Evolutionary conservation across 2,888 invertebrate genomes (phyloP).

Genomic region (Aphodius granarius): DNA sequence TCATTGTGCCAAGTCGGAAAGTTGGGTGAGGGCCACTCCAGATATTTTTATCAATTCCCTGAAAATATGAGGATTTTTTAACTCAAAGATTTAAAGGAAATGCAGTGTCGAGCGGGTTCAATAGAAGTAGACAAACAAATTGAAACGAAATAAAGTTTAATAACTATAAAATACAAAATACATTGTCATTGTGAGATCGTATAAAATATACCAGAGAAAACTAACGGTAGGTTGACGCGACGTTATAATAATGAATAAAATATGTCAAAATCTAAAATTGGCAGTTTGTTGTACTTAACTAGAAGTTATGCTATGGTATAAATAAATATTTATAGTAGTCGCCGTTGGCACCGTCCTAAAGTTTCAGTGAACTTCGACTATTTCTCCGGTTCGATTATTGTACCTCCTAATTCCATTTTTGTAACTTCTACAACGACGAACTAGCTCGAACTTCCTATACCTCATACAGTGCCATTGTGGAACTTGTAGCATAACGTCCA

Average conservation of each 20-base stretch:
- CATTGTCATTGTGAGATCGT: too few relatives aligned
- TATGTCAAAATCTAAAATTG: slow-evolving; percentile 11
- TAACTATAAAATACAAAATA: too few relatives aligned
- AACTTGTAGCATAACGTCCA: slow-evolving; percentile 74
- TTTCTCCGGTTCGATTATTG: slow-evolving; percentile 20
- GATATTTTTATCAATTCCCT: too few relatives aligned
- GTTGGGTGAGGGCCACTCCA: too few relatives aligned
- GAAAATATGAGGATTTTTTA: too few relatives aligned
- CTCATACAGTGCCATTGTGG: slow-evolving; percentile 86
- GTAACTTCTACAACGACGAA: slow-evolving; percentile 77
- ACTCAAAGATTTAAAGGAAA: too few relatives aligned
- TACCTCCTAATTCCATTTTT: slow-evolving; percentile 54
- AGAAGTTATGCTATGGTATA: not conserved
- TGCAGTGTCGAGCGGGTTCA: too few relatives aligned
- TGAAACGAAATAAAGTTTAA: too few relatives aligned
- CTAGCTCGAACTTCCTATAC: slow-evolving; percentile 77
- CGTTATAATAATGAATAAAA: slow-evolving; percentile 13
- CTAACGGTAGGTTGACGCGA: too few relatives aligned
- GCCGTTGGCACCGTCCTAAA: not conserved
- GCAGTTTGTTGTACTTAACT: not conserved
- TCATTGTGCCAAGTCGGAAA: too few relatives aligned
- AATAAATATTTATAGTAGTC: not conserved
- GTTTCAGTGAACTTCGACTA: slow-evolving; percentile 14
- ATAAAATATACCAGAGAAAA: too few relatives aligned
- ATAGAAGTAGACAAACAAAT: too few relatives aligned